Percentiles rank a stretch among this genome's conserved stretches.
phyloP scores from a whole-genome alignment of 2,888 invertebrate species.

The Platerodrilus igneus region DNA sequence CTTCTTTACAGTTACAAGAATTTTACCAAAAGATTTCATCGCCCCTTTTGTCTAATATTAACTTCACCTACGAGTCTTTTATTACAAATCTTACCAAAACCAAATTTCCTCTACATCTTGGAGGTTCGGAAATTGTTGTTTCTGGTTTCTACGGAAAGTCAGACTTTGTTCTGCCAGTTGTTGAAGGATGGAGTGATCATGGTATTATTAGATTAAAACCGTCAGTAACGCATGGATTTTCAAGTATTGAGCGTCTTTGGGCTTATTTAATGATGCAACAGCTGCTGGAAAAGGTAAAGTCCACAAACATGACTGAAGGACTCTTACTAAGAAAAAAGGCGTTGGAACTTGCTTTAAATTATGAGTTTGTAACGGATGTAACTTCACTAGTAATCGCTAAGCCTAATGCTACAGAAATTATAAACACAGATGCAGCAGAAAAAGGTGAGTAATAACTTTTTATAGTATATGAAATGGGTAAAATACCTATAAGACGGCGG shows the following conservation, averaged over 20 bases:
- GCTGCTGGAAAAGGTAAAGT: constrained; percentile 53
- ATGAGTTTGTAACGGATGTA: constrained; percentile 62
- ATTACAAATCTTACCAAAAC: constrained; percentile 54
- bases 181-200: background rate
- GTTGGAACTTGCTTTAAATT: constrained; percentile 55
- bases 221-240: constrained; percentile 3
- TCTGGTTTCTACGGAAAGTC: constrained; percentile 49
- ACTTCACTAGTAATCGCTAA: constrained; percentile 65
- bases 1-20: constrained; percentile 60
- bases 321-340: constrained; percentile 50
- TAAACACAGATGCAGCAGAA: constrained; percentile 47
- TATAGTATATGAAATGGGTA: background rate
- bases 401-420: constrained; percentile 53
- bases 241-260: constrained; percentile 55
- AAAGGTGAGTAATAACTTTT: background rate
- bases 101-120: constrained; percentile 56
- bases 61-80: constrained; percentile 59
- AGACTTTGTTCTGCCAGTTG: background rate
- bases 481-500: no score
- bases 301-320: constrained; percentile 27
- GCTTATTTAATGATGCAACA: constrained; percentile 64
- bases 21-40: no score
- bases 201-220: constrained; percentile 7
- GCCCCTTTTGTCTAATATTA: constrained; percentile 61
- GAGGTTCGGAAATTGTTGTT: constrained; percentile 61